Evolutionary conservation across 2,888 invertebrate genomes (phyloP).

Genomic region (Tipula vernalis): DNA sequence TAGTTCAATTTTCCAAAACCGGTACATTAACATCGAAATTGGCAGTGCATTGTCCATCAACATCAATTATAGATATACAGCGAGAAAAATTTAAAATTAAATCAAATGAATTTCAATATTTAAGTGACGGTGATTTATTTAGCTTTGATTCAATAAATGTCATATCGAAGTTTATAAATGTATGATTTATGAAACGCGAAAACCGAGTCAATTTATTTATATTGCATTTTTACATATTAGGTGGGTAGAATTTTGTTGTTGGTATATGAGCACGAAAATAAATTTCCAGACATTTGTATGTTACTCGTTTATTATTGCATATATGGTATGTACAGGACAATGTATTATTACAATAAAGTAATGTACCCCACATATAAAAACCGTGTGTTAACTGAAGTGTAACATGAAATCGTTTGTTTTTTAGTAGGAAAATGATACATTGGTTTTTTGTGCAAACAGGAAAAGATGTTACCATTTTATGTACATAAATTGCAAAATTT

Average conservation of each 20-base stretch:
- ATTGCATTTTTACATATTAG: not conserved
- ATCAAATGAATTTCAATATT: not conserved
- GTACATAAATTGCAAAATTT: not conserved
- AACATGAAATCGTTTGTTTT: not conserved
- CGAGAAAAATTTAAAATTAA: not conserved
- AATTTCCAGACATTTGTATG: not conserved
- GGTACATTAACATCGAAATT: no score
- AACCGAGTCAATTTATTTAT: not conserved
- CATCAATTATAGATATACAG: not conserved
- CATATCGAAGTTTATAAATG: not conserved
- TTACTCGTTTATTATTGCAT: not conserved
- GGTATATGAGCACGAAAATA: not conserved
- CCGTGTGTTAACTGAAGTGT: not conserved
- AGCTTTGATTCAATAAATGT: not conserved
- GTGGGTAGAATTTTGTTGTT: not conserved
- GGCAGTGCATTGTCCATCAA: no score
- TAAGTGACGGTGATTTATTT: not conserved
- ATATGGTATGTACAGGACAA: no score
- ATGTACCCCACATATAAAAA: not conserved
- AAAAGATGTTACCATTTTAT: not conserved
- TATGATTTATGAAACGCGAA: not conserved
- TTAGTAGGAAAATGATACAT: not conserved
- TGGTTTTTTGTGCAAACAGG: not conserved
- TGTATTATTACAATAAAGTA: not conserved
- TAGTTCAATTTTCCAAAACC: no score